These are phyloP conservation scores for Plotosus lineatus DNA, from an alignment of 2,113 vertebrate genomes.

Conservation along the genomic window DNA sequence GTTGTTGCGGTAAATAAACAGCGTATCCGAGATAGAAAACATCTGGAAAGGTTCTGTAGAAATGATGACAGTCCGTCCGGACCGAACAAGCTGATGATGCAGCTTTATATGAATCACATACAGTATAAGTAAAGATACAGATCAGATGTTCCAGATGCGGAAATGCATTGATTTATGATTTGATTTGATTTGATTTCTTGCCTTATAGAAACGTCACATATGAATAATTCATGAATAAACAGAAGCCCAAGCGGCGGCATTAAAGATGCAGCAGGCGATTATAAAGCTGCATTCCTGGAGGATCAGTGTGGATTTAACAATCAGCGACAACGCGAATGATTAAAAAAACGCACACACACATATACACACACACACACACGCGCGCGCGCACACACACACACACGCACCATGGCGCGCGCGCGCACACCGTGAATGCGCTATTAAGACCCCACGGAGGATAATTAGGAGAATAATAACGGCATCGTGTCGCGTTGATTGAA, in stretches of 20 bases:
- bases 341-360: background rate
- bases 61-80: background rate
- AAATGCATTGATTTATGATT: slow-evolving; percentile 18
- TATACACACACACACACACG: background rate
- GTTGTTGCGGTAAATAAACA: background rate
- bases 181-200: slow-evolving; percentile 23
- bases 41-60: background rate
- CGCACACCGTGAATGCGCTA: background rate
- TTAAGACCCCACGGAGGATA: background rate
- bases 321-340: background rate
- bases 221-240: slow-evolving; percentile 52
- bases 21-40: background rate
- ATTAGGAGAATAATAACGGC: background rate
- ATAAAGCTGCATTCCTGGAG: slow-evolving; percentile 42
- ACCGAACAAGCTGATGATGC: background rate
- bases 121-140: slow-evolving; percentile 17
- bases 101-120: background rate
- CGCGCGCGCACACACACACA: background rate
- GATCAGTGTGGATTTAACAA: slow-evolving; percentile 19
- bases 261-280: slow-evolving; percentile 53
- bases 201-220: background rate
- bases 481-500: background rate
- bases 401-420: background rate
- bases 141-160: slow-evolving; percentile 23
- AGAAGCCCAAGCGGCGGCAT: slow-evolving; percentile 42